Evolutionary conservation across 2,888 invertebrate genomes (phyloP), one percentile per base, ranked within the genome.

Genomic region (Synanthedon vespiformis): DNA sequence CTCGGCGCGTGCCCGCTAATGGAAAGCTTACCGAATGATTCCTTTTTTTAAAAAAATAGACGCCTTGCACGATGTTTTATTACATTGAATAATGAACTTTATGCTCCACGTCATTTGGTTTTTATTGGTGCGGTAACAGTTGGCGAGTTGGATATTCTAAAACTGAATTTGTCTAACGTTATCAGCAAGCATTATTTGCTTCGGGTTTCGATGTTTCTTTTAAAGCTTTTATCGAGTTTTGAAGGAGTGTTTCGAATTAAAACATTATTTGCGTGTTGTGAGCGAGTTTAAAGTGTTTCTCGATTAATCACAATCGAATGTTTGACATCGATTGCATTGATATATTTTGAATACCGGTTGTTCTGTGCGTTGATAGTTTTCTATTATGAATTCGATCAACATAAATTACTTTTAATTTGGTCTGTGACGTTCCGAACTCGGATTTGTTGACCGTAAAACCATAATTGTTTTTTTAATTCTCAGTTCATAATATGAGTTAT

Each of bases 321-420:
- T 49, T 40, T 55, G 57, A 61, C 55, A 58, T 61, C 56, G 57
- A 64, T 64, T 63, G 48, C 48, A 22, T 48, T 18, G 16, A 48
- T 48, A 66, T 67, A 67, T 66, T 68, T 59, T 49, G 61, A 67
- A 63, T 68, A 67, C 63, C 65, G 63, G 60, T 65, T 55, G 58
- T 64, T 65, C 64, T 61, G 62, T 65, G 75, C 74, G 74, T 80
- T 78, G 81, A 84, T 84, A 79, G 77, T 80, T 80, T 80, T 80
- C 81, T 83, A 81, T 82, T 84, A 84, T 77, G 77, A 77, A 82
- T 83, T 83, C 83, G 81, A 84, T 85, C 83, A 83, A 73, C 82
- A 83, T 86, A 85, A 83, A 85, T 85, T 82, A 79, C 73, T 73
- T 78, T 78, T 80, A 80, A 82, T 83, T 83, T 76, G 69, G 66